Evolutionary conservation across 2,797 vertebrate genomes (phyloP), one percentile per base, ranked within the genome.

Genomic region (Lagocephalus sceleratus): DNA sequence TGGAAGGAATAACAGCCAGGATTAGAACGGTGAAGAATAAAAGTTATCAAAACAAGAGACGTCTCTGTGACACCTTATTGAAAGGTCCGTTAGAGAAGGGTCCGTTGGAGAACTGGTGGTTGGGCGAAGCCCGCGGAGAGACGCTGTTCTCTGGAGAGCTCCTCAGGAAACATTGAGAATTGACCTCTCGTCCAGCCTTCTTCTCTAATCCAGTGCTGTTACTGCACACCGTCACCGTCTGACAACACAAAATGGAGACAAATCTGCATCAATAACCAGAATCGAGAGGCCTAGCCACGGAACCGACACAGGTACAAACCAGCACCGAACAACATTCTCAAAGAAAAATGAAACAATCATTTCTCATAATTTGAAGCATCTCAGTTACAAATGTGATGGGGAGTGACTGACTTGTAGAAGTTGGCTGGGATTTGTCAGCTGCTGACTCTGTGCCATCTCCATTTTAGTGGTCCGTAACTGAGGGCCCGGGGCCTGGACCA

Each of bases 191-290:
- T 54, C 89, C 84, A 1, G 84, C 75, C 19, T 90, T 89, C 64
- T 79, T 91, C 57, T 90, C 87, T 72, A 87, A 73, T 51, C 75
- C 85, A 47, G 91, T 54, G 49, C 90, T 66, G 46, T 91, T 80
- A 19, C 84, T 89, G 63, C 83, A 85, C 79, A 94, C 60, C 25
- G 93, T 87, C 76, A 95, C 87, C 75, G 92, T 90, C 97, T 99
- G 88, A 38, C 44, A 40, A 78, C 11, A 63, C 29, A 84, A 15
- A 5, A 57, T 40, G 58, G 2, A 60, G 5, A 63, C 29, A 32
- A 15, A 5, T 20, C 46, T 10, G 20, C 46, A 8, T 26, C 35
- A 10, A 20, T 14, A n/a, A n/a, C n/a, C n/a, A n/a, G n/a, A n/a
- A n/a, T n/a, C n/a, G n/a, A 29, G 29, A 29, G 29, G 29, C 29